Conservation (phyloP, 2,113 vertebrate genomes). For the Tapirus terrestris region DNA sequence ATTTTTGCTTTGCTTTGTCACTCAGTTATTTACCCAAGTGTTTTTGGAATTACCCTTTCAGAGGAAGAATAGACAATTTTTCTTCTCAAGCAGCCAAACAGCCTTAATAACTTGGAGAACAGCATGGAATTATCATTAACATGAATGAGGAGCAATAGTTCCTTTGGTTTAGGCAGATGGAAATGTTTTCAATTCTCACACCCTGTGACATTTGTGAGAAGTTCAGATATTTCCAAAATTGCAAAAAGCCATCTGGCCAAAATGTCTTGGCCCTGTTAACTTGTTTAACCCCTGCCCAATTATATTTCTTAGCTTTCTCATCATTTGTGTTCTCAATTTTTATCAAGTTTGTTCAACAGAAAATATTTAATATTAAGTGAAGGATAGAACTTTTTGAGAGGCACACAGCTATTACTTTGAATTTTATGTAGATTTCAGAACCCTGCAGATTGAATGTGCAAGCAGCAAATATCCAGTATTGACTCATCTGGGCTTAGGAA, state of each 20-base stretch:
- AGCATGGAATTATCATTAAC: constrained; percentile 18
- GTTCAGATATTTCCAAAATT: constrained; percentile 79
- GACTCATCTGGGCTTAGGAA: not conserved
- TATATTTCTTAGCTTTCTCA: not conserved
- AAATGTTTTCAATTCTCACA: constrained; percentile 76
- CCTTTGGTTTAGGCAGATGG: constrained; percentile 77
- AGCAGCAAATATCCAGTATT: not conserved
- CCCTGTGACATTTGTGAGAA: constrained; percentile 77
- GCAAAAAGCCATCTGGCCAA: constrained; percentile 79
- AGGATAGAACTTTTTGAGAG: not conserved
- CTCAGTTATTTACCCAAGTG: not conserved
- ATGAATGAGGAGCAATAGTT: constrained; percentile 36
- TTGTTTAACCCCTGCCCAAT: constrained; percentile 15
- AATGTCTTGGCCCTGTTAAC: constrained; percentile 61
- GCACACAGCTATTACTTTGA: not conserved
- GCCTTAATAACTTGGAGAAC: constrained; percentile 55
- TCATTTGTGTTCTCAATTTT: constrained; percentile 17
- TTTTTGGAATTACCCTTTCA: constrained; percentile 22
- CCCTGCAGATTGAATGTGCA: not conserved
- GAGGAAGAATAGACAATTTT: not conserved
- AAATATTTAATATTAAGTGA: not conserved
- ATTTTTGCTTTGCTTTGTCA: constrained; percentile 40
- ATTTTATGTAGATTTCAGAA: not conserved
- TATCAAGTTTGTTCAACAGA: not conserved
- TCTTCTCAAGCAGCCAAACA: not conserved